phyloP scores from a whole-genome alignment of 2,797 vertebrate species.

The Mormyrus proboscirostris region DNA sequence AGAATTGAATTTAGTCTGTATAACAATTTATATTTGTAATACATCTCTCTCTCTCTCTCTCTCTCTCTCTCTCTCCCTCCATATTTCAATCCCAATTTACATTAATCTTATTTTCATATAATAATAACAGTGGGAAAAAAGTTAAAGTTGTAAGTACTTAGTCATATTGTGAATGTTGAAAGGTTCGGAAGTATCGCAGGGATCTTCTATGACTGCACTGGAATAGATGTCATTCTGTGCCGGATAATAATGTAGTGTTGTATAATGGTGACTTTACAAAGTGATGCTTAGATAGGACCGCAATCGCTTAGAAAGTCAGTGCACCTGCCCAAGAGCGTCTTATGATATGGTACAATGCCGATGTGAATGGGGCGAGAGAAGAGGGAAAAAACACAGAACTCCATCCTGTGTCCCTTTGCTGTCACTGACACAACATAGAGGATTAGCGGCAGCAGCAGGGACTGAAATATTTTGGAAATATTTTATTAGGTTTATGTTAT shows the following conservation, averaged over 20 bases:
- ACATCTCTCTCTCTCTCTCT: not conserved
- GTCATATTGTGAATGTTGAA: not conserved
- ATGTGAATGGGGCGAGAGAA: not conserved
- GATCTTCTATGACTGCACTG: not conserved
- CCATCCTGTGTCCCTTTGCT: not conserved
- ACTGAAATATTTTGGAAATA: not conserved
- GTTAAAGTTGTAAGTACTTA: not conserved
- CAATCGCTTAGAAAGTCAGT: not conserved
- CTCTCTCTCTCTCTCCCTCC: not conserved
- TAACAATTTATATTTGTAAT: not conserved
- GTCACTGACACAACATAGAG: not conserved
- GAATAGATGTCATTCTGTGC: not conserved
- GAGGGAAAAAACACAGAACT: not conserved
- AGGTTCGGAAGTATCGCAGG: not conserved
- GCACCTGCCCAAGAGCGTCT: not conserved
- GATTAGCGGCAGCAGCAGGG: not conserved
- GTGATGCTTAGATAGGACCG: not conserved
- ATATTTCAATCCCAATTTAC: not conserved
- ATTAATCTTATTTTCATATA: not conserved
- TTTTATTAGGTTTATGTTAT: not conserved
- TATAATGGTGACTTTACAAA: not conserved
- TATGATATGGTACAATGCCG: not conserved
- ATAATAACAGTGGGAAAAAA: not conserved
- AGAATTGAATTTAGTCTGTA: not conserved
- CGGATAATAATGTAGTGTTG: not conserved